These are phyloP conservation scores for Argyresthia albistria DNA, from an alignment of 2,888 invertebrate species.

Conservation along the genomic window DNA sequence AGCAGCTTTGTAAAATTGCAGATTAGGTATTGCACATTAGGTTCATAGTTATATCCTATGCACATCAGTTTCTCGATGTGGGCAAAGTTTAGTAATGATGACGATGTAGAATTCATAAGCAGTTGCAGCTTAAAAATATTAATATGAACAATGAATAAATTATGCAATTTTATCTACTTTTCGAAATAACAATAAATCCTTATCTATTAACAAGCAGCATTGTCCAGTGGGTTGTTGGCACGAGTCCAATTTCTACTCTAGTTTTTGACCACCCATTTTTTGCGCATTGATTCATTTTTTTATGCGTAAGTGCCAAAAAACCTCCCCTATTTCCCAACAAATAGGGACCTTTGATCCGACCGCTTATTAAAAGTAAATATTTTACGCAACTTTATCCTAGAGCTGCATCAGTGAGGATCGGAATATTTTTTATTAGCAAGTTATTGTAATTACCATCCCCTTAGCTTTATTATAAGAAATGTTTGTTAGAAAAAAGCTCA, in stretches of 20 bases:
- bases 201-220: constrained; percentile 8
- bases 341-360: constrained; percentile 66
- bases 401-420: background rate
- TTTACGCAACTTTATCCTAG: constrained; percentile 46
- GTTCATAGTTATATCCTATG: too few relatives aligned
- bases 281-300: constrained; percentile 25
- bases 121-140: too few relatives aligned
- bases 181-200: background rate
- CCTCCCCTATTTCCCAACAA: constrained; percentile 62
- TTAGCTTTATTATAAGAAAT: too few relatives aligned
- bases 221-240: constrained; percentile 29
- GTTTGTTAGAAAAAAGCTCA: too few relatives aligned
- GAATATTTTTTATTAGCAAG: constrained; percentile 1
- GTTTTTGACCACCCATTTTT: constrained; percentile 29
- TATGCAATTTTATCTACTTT: background rate
- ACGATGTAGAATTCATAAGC: too few relatives aligned
- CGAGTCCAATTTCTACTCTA: constrained; percentile 30
- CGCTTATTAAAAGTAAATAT: constrained; percentile 71
- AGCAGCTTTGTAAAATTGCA: too few relatives aligned
- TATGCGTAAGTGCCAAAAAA: constrained; percentile 27
- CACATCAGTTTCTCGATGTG: too few relatives aligned
- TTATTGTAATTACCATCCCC: background rate
- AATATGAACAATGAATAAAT: background rate
- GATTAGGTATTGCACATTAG: too few relatives aligned
- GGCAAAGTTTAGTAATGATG: too few relatives aligned